These are phyloP conservation scores for Cuculus canorus DNA, from an alignment of 2,797 vertebrate species.

Conservation along the genomic window DNA sequence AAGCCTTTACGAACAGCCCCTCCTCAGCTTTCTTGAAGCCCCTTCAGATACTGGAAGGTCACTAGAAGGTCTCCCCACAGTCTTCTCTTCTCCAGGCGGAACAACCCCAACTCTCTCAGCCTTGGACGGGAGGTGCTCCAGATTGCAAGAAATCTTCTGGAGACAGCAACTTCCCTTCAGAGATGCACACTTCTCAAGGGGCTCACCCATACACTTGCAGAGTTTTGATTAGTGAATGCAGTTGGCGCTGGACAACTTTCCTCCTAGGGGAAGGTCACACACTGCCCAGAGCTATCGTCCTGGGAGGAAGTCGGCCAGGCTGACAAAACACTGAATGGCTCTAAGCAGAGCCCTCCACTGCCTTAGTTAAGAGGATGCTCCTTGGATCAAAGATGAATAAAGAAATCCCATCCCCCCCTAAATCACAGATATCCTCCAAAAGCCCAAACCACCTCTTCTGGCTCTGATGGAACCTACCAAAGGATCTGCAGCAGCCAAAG, in stretches of 20 bases:
- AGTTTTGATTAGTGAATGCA: neutral
- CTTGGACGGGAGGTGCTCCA: no score
- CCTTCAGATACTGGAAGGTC: no score
- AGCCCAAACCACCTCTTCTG: neutral
- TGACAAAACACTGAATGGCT: neutral
- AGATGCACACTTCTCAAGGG: neutral
- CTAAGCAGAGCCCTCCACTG: neutral
- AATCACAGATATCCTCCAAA: neutral
- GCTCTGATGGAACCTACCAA: neutral
- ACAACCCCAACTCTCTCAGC: no score
- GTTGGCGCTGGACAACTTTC: neutral
- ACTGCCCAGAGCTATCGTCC: rapidly evolving
- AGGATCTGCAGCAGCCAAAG: neutral
- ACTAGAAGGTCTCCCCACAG: no score
- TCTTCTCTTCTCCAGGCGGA: no score
- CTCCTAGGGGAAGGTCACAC: neutral
- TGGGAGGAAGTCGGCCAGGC: neutral
- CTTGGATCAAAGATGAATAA: neutral
- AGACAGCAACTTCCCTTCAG: neutral
- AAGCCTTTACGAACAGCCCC: no score
- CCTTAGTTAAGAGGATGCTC: neutral
- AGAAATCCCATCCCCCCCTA: neutral
- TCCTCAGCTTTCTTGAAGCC: no score
- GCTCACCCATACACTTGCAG: neutral
- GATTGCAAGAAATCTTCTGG: neutral